These are phyloP conservation scores for Allophyes oxyacanthae DNA, from an alignment of 2,888 invertebrate genomes.

Conservation along the genomic window DNA sequence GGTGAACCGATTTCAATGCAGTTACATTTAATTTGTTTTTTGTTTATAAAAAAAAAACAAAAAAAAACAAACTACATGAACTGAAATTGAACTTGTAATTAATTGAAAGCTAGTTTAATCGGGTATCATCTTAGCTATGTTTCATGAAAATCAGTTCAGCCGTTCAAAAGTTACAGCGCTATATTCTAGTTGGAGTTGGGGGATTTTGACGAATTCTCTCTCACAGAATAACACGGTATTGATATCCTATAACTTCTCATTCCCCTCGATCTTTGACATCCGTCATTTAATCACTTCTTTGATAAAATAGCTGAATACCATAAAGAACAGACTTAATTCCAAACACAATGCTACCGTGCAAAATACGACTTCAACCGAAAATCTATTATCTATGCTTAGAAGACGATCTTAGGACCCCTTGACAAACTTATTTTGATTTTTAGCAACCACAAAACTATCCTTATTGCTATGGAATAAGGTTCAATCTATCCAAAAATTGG, in stretches of 20 bases:
- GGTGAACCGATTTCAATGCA: too few species aligned
- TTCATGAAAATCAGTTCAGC: too few species aligned
- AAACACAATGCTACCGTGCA: slow-evolving; percentile 51
- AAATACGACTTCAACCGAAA: slow-evolving; percentile 51
- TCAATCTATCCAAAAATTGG: fast-evolving
- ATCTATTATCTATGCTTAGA: slow-evolving; percentile 39
- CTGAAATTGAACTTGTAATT: too few species aligned
- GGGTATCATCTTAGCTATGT: too few species aligned
- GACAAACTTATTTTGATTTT: slow-evolving; percentile 6
- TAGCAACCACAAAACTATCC: neutral
- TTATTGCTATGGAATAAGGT: neutral
- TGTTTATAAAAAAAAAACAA: too few species aligned
- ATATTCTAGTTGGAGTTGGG: too few species aligned
- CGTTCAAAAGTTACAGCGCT: too few species aligned
- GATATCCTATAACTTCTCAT: slow-evolving; percentile 12
- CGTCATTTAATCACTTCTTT: slow-evolving; percentile 33
- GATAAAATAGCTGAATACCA: slow-evolving; percentile 39
- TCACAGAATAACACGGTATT: too few species aligned
- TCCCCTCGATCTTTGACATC: slow-evolving; percentile 16
- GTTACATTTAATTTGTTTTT: too few species aligned
- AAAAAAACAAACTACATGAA: too few species aligned
- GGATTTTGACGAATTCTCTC: too few species aligned
- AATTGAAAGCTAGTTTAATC: too few species aligned
- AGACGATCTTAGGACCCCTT: slow-evolving; percentile 33
- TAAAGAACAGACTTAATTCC: slow-evolving; percentile 44